Evolutionary conservation across 2,113 vertebrate genomes (phyloP), one percentile per base, ranked within the genome.

Genomic region (Onychostruthus taczanowskii): DNA sequence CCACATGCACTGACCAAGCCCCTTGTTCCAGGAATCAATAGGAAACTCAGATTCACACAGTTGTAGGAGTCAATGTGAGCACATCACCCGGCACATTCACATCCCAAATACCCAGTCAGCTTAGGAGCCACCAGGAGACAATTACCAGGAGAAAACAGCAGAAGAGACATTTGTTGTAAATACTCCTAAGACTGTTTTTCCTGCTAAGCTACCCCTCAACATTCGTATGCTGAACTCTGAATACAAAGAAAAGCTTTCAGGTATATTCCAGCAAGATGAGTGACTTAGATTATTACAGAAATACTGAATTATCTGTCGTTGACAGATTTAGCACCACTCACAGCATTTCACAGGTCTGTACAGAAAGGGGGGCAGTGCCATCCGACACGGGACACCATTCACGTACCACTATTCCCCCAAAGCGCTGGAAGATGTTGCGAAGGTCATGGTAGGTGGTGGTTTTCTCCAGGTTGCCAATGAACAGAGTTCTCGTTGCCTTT

Each of bases 381-480:
- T 9, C 39, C 79, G 30, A 23, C n/a, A 10, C 5, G 21, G 44
- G 20, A n/a, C 28, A 37, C 66, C 53, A 15, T 52, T 52, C 96
- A 98, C 98, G 1, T 98, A 99, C 99, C 98, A 99, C 99, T 93
- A 99, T 99, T 88, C 99, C 99, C 92, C 99, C 99, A 87, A 99
- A 99, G 91, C 99, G 99, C 93, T 99, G 99, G 66, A 99, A 99
- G 82, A 99, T 99, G 95, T 99, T 99, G 33, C 99, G 99, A 58
- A 99, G 98, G 93, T 99, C 99, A 15, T 99, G 99, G 76, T 99
- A 99, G 43, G 99, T 99, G 83, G 99, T 99, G 44, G 99, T 99
- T 94, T 99, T 99, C 95, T 99, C 99, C 96, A 99, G 97, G 96
- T 99, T 99, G 83, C 99, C 99, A 47, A 99, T 99, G 86, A 99